Evolutionary conservation across 1,140 invertebrate species (phyloP).

Genomic region (Mizuhopecten yessoensis): DNA sequence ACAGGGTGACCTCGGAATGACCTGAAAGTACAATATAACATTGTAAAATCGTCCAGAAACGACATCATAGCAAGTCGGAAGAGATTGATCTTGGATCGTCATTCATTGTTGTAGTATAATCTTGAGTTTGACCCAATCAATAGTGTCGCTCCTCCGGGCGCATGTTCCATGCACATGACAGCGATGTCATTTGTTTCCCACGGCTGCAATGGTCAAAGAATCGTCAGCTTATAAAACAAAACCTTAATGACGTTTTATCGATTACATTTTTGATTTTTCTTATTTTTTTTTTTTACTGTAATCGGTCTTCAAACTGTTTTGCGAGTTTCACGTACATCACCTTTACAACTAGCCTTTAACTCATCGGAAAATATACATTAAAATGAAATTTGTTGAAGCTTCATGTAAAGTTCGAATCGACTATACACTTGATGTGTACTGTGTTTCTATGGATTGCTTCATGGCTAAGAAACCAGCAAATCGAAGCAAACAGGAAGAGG

Average conservation of each 20-base stretch:
- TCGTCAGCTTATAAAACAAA: not conserved
- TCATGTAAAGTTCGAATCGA: too few relatives aligned
- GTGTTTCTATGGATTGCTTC: too few relatives aligned
- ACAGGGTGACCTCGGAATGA: not conserved
- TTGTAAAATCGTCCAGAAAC: not conserved
- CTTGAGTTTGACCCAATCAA: slow-evolving; percentile 38
- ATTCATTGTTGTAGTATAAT: not conserved
- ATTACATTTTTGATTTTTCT: too few relatives aligned
- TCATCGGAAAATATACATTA: too few relatives aligned
- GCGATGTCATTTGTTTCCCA: slow-evolving; percentile 37
- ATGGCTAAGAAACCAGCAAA: not conserved
- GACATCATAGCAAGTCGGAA: not conserved
- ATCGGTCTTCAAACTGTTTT: too few relatives aligned
- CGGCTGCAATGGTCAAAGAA: not conserved
- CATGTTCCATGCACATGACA: slow-evolving; percentile 17
- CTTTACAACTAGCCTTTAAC: too few relatives aligned
- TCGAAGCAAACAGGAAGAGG: slow-evolving; percentile 1
- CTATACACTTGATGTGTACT: too few relatives aligned
- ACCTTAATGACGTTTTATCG: too few relatives aligned
- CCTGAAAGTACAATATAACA: not conserved
- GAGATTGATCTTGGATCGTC: not conserved
- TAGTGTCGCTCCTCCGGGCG: not conserved
- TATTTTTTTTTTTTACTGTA: too few relatives aligned
- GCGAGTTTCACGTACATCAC: too few relatives aligned
- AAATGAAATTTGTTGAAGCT: too few relatives aligned